Percentiles rank a stretch among this genome's conserved stretches.
phyloP scores from a whole-genome alignment of 2,888 invertebrate species.

The Xylocampa areola region DNA sequence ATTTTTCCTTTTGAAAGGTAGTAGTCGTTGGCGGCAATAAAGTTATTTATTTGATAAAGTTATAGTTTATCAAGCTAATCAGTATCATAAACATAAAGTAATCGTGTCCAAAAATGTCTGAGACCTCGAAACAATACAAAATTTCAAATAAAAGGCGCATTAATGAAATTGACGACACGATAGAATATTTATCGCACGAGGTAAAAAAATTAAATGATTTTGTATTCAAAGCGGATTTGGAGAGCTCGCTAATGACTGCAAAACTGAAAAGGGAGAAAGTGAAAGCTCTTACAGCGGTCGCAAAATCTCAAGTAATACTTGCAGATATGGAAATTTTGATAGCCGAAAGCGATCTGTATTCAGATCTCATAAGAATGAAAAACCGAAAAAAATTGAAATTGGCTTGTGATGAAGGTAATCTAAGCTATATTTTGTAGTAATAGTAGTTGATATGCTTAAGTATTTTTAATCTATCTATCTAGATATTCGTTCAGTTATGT shows the following conservation, averaged over 20 bases:
- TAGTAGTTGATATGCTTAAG: background rate
- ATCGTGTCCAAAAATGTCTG: conserved; percentile 4
- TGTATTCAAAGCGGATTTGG: conserved; percentile 4
- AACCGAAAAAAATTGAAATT: conserved; percentile 10
- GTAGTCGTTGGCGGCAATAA: background rate
- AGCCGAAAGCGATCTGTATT: conserved; percentile 20
- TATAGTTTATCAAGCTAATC: background rate
- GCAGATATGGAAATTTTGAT: conserved; percentile 38
- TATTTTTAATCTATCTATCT: too few relatives aligned
- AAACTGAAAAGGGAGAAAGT: conserved; percentile 40
- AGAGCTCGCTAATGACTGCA: conserved; percentile 16
- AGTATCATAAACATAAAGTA: background rate
- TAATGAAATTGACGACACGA: conserved; percentile 19
- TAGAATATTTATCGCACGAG: conserved; percentile 16
- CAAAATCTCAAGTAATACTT: conserved; percentile 23
- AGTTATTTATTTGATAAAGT: background rate
- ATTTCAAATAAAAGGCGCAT: conserved; percentile 13
- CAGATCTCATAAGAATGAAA: conserved; percentile 21
- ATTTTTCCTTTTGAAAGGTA: background rate
- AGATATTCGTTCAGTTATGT: too few relatives aligned
- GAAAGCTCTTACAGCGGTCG: conserved; percentile 30
- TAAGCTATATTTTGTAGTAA: background rate
- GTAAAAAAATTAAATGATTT: conserved; percentile 1
- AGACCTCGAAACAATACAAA: background rate
- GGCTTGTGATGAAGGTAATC: conserved; percentile 12